Evolutionary conservation across 2,797 vertebrate genomes (phyloP).

Genomic region (Brachyalestes nurse): DNA sequence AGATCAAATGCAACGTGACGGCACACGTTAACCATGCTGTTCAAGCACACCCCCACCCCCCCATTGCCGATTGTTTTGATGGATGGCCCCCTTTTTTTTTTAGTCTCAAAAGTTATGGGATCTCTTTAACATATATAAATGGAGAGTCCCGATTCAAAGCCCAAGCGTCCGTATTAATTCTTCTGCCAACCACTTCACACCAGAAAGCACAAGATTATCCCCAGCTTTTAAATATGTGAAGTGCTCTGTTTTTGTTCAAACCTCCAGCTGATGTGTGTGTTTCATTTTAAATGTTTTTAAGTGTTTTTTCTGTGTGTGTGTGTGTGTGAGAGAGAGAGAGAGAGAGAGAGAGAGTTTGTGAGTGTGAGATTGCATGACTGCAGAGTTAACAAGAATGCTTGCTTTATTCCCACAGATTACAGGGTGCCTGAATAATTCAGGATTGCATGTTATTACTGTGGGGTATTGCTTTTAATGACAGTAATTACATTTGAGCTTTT

Average conservation of each 20-base stretch:
- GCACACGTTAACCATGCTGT: constrained; percentile 28
- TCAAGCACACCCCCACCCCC: constrained; percentile 2
- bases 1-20: constrained; percentile 44
- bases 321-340: no score
- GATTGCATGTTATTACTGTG: constrained; percentile 14
- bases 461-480: not conserved
- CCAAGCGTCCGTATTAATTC: constrained; percentile 32
- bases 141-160: constrained; percentile 45
- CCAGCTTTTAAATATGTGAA: constrained; percentile 31
- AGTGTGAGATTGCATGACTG: constrained; percentile 17
- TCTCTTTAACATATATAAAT: constrained; percentile 26
- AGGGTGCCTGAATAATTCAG: not conserved
- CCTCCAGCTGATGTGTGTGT: constrained; percentile 10
- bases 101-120: constrained; percentile 21
- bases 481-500: constrained; percentile 5
- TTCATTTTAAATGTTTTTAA: constrained; percentile 35
- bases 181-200: constrained; percentile 10
- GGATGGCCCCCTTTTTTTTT: constrained; percentile 35
- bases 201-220: constrained; percentile 18
- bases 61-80: constrained; percentile 44
- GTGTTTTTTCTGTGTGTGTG: constrained; percentile 5
- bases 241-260: constrained; percentile 27
- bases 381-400: not conserved
- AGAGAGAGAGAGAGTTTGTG: constrained; percentile 1
- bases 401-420: constrained; percentile 17